Conservation (phyloP, 2,113 vertebrate genomes). For the Chiloscyllium plagiosum region DNA sequence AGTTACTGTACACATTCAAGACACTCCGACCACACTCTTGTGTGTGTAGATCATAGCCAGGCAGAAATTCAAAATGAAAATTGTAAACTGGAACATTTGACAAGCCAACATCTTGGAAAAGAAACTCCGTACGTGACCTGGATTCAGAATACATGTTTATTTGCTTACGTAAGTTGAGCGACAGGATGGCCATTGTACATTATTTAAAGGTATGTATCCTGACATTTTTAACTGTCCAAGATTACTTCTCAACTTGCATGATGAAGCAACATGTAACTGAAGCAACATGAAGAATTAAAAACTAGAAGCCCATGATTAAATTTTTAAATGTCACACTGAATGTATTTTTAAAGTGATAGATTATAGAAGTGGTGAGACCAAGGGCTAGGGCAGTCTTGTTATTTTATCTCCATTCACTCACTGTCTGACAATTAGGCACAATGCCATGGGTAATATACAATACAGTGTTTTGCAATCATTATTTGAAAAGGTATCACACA, state of each 20-base stretch:
- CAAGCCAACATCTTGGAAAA: not conserved
- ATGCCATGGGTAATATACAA: not conserved
- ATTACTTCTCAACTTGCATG: not conserved
- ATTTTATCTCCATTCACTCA: not conserved
- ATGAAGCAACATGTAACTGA: not conserved
- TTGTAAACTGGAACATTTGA: too few relatives aligned
- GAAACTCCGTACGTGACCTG: not conserved
- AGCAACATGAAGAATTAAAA: not conserved
- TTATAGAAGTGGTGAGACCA: not conserved
- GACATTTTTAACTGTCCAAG: not conserved
- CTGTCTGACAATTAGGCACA: not conserved
- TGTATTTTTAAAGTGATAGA: not conserved
- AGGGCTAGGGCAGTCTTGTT: not conserved
- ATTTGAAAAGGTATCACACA: not conserved
- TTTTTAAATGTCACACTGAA: not conserved
- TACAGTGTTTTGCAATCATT: not conserved
- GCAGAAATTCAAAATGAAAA: not conserved
- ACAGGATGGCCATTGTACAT: not conserved
- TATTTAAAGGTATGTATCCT: not conserved
- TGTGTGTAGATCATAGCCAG: not conserved
- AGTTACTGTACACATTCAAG: not conserved
- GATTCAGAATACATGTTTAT: not conserved
- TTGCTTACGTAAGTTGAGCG: not conserved
- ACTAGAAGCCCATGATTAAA: not conserved
- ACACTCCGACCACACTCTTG: not conserved